These are phyloP conservation scores for Galemys pyrenaicus DNA, from an alignment of 2,113 vertebrate genomes.

Conservation along the genomic window DNA sequence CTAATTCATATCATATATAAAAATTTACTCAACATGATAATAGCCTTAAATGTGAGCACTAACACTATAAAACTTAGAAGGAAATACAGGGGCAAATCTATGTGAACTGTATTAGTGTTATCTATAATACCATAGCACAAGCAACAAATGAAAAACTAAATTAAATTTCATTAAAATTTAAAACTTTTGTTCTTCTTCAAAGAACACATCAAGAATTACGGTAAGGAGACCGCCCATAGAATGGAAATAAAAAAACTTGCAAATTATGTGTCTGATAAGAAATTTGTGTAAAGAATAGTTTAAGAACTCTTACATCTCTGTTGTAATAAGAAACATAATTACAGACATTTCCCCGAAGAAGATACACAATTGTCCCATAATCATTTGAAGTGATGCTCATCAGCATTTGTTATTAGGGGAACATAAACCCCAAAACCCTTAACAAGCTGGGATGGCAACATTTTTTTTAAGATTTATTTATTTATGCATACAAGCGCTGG, in stretches of 20 bases:
- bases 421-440: background rate
- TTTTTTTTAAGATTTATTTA: too few relatives aligned
- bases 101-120: background rate
- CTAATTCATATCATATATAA: too few relatives aligned
- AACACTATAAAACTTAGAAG: too few relatives aligned
- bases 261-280: background rate
- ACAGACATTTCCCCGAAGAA: background rate
- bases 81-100: background rate
- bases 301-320: background rate
- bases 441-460: background rate
- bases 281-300: background rate
- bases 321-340: background rate
- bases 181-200: background rate
- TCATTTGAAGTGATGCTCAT: background rate
- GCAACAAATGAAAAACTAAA: background rate
- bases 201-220: background rate
- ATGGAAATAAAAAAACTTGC: background rate
- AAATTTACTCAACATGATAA: too few relatives aligned
- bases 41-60: too few relatives aligned
- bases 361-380: background rate
- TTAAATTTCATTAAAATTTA: background rate
- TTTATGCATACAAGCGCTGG: too few relatives aligned
- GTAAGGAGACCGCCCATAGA: background rate
- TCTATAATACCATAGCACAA: background rate
- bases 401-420: conserved; percentile 4